Conservation (phyloP, 2,797 vertebrate genomes). For the Choloepus didactylus region DNA sequence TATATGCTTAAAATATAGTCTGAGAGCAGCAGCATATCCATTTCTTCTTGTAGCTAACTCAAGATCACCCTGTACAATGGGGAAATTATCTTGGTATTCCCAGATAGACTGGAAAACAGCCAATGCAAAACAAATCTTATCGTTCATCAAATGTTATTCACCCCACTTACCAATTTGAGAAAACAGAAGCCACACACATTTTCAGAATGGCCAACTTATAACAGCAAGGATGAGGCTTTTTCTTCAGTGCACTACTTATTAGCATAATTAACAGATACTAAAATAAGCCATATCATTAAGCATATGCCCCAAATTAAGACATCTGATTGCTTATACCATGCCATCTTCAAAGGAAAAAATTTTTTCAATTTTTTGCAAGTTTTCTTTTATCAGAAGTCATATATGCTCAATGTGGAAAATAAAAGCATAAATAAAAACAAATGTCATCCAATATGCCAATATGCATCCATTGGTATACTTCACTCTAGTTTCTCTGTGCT, state of each 20-base stretch:
- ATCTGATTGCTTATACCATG: neutral
- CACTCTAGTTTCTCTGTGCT: neutral
- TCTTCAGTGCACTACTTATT: neutral
- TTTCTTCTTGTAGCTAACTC: neutral
- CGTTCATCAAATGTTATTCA: neutral
- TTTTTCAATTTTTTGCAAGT: constrained; percentile 37
- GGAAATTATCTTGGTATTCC: constrained; percentile 6
- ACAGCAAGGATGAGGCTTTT: neutral
- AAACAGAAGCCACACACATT: constrained; percentile 19
- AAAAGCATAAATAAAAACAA: neutral
- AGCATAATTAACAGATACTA: neutral
- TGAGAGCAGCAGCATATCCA: neutral
- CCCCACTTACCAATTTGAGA: neutral
- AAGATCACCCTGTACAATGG: neutral
- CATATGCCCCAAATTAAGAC: constrained; percentile 6
- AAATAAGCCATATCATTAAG: neutral
- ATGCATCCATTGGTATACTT: neutral
- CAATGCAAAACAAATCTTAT: neutral
- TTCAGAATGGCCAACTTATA: neutral
- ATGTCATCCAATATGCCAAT: neutral
- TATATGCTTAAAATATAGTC: neutral
- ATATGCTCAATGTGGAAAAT: neutral
- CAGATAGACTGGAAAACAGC: neutral
- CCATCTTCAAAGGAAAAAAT: neutral
- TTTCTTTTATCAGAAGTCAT: neutral